Evolutionary conservation across 2,113 vertebrate species (phyloP).

Genomic region (Corydoras sp.): DNA sequence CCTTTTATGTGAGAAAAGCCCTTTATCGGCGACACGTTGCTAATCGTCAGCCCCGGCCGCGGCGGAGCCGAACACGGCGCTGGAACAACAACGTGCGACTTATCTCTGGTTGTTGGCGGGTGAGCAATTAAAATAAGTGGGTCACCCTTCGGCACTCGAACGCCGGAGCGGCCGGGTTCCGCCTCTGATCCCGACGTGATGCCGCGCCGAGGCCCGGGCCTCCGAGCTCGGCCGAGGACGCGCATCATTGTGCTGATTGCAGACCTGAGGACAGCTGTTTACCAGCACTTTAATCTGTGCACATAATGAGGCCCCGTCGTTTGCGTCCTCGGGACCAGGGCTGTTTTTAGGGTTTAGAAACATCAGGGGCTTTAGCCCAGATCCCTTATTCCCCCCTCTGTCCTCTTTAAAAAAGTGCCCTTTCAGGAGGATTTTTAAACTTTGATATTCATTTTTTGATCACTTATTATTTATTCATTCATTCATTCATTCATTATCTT

Average conservation of each 20-base stretch:
- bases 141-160: conserved; percentile 62
- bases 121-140: conserved; percentile 74
- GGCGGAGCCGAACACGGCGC: conserved; percentile 53
- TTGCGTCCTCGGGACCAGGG: conserved; percentile 31
- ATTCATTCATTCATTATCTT: too few species aligned
- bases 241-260: conserved; percentile 33
- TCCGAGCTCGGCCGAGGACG: conserved; percentile 33
- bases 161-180: conserved; percentile 43
- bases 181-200: conserved; percentile 52
- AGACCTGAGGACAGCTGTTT: conserved; percentile 42
- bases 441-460: too few species aligned
- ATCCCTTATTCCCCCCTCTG: too few species aligned
- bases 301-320: conserved; percentile 42
- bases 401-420: too few species aligned
- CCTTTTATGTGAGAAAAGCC: conserved; percentile 57
- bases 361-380: too few species aligned
- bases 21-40: conserved; percentile 61
- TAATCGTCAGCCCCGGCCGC: conserved; percentile 56
- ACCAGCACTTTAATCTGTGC: conserved; percentile 39
- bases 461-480: too few species aligned
- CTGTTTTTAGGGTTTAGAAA: too few species aligned
- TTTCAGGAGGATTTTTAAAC: too few species aligned
- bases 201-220: conserved; percentile 39
- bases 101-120: conserved; percentile 60
- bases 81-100: conserved; percentile 59